Evolutionary conservation across 2,797 vertebrate genomes (phyloP), one percentile per base, ranked within the genome.

Genomic region (Silurus lanzhouensis): DNA sequence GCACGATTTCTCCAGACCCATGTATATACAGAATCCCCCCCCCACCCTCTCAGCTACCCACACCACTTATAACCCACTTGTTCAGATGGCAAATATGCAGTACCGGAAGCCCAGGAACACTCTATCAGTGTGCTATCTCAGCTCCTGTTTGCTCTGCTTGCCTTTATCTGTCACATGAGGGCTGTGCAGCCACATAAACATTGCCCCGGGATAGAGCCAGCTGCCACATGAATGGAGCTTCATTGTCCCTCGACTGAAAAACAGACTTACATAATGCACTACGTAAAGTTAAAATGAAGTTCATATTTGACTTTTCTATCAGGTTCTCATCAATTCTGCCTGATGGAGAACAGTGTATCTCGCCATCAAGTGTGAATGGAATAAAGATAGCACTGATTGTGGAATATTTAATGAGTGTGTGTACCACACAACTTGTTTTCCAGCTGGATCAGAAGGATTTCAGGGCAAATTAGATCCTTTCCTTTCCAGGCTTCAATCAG

Each of bases 101-200:
- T 88, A 92, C 93, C 92, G 93, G 96, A 96, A 96, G 92, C 92
- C n/a, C 88, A 90, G 92, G 94, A 94, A 93, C 94, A 93, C 90
- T 86, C 70, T 96, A 95, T 97, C 96, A 95, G 94, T 87, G 87
- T 90, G 90, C 92, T 96, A 95, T 96, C 95, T 87, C 75, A 89
- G 90, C 89, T 90, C 81, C 88, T 94, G 93, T 95, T 95, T 95
- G 96, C 92, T 93, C 93, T 93, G 89, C 91, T 76, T 84, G 90
- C 90, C 90, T 90, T 95, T 94, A 95, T 95, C 93, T 91, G 92
- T 93, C 92, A 91, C 92, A 94, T 92, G 92, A 95, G 93, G 94
- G 93, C 93, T 92, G 90, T 92, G 90, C 91, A 90, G 88, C 92
- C 91, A 92, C 93, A 94, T 93, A 93, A 94, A 95, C 92, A 92